phyloP scores from a whole-genome alignment of 2,888 invertebrate species.

The Meghimatium bilineatum region DNA sequence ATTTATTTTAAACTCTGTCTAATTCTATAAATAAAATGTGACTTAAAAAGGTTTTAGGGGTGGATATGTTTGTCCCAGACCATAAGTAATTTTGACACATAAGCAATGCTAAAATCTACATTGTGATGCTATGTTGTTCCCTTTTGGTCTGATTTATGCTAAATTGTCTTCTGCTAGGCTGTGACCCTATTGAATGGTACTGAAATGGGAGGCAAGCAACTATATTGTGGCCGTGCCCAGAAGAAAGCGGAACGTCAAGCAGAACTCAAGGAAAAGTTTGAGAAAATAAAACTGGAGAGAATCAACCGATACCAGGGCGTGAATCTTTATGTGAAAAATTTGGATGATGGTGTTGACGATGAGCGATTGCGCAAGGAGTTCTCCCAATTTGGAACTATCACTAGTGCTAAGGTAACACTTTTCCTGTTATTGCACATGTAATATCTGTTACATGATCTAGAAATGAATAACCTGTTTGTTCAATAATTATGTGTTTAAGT shows the following conservation, averaged over 20 bases:
- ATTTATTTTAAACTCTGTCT: too few species aligned
- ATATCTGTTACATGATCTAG: too few species aligned
- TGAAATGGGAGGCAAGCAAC: slow-evolving; percentile 72
- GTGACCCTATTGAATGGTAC: slow-evolving; percentile 94
- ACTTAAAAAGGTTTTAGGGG: too few species aligned
- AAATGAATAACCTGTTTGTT: too few species aligned
- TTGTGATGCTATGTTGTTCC: too few species aligned
- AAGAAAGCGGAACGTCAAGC: slow-evolving; percentile 99
- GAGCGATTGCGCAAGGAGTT: slow-evolving; percentile 96
- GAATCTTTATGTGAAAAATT: slow-evolving; percentile 98
- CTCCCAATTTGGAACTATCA: slow-evolving; percentile 96
- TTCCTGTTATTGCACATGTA: too few species aligned
- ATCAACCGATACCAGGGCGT: slow-evolving; percentile 91
- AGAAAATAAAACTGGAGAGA: slow-evolving; percentile 94
- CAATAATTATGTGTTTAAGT: too few species aligned
- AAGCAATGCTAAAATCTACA: too few species aligned
- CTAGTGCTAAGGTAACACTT: slow-evolving; percentile 89
- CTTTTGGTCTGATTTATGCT: background rate
- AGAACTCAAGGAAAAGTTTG: slow-evolving; percentile 96
- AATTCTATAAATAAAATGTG: too few species aligned
- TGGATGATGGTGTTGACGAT: slow-evolving; percentile 98
- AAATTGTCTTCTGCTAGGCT: slow-evolving; percentile 79
- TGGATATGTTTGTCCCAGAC: too few species aligned
- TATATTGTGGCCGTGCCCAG: slow-evolving; percentile 98
- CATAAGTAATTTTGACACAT: too few species aligned